phyloP scores from a whole-genome alignment of 1,140 invertebrate genomes.

The Pogonomyrmex californicus region DNA sequence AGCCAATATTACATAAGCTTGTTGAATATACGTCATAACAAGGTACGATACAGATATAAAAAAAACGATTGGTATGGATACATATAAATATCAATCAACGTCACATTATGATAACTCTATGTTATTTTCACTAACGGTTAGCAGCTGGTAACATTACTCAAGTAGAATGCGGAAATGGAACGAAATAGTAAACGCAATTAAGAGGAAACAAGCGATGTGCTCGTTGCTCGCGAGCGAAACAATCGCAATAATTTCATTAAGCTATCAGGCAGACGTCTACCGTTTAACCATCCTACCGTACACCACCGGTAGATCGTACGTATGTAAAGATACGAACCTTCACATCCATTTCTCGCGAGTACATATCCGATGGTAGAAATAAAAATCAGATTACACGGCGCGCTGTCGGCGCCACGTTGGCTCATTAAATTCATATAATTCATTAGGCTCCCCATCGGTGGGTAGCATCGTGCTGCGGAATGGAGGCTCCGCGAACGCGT shows the following conservation, averaged over 20 bases:
- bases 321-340: conserved; percentile 36
- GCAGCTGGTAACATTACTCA: neutral
- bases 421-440: conserved; percentile 66
- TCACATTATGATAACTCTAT: conserved; percentile 1
- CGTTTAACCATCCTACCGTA: conserved; percentile 34
- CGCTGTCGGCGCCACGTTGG: conserved; percentile 52
- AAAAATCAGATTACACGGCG: conserved; percentile 56
- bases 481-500: conserved; percentile 46
- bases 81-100: neutral
- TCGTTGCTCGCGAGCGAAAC: conserved; percentile 27
- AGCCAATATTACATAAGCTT: neutral
- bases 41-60: no score
- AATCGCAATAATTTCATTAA: conserved; percentile 56
- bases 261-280: conserved; percentile 40
- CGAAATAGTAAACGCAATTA: conserved; percentile 35
- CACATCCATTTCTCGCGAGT: conserved; percentile 35
- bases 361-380: conserved; percentile 38
- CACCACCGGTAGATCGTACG: neutral
- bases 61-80: neutral
- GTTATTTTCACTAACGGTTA: conserved; percentile 6
- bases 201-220: conserved; percentile 26
- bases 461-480: conserved; percentile 35
- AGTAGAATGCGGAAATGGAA: conserved; percentile 1
- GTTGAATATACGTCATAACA: neutral
- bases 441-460: conserved; percentile 45